A percentile compares a stretch with the other conserved stretches of the same genome.
Conservation (phyloP, 2,797 vertebrate species). For the Simalia tracyae region DNA sequence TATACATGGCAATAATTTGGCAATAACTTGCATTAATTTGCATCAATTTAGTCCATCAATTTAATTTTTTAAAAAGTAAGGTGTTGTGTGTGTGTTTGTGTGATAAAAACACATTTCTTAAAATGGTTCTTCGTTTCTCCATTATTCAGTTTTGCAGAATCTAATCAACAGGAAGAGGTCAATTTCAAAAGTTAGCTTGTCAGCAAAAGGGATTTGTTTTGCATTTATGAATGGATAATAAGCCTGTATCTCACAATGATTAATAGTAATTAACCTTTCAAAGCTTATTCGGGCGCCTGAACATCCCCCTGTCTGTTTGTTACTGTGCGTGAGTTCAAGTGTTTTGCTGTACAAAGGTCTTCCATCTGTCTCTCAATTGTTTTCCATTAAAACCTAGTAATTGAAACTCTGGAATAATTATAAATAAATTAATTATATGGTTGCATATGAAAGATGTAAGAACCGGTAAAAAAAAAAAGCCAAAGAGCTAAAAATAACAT, state of each 20-base stretch:
- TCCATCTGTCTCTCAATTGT: constrained; percentile 16
- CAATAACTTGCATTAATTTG: neutral
- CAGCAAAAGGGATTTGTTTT: constrained; percentile 69
- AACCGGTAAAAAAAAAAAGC: neutral
- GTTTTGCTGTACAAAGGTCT: constrained; percentile 42
- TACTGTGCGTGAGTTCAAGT: constrained; percentile 27
- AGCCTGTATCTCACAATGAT: constrained; percentile 62
- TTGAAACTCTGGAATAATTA: constrained; percentile 25
- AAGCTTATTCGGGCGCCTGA: constrained; percentile 58
- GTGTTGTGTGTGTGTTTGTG: neutral
- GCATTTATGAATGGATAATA: constrained; percentile 70
- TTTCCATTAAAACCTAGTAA: constrained; percentile 26
- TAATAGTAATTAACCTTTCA: constrained; percentile 71
- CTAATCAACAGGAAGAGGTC: constrained; percentile 43
- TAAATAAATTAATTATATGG: neutral
- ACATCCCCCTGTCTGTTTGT: constrained; percentile 52
- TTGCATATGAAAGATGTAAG: neutral
- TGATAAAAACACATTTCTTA: neutral
- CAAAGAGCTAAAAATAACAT: neutral
- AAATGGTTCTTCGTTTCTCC: constrained; percentile 36
- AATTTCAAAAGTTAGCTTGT: constrained; percentile 66
- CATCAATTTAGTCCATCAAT: neutral
- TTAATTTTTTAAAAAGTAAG: neutral
- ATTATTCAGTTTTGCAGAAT: constrained; percentile 38
- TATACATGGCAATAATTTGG: neutral